Evolutionary conservation across 1,140 invertebrate species (phyloP), one percentile per base, ranked within the genome.

Genomic region (Penaeus chinensis): DNA sequence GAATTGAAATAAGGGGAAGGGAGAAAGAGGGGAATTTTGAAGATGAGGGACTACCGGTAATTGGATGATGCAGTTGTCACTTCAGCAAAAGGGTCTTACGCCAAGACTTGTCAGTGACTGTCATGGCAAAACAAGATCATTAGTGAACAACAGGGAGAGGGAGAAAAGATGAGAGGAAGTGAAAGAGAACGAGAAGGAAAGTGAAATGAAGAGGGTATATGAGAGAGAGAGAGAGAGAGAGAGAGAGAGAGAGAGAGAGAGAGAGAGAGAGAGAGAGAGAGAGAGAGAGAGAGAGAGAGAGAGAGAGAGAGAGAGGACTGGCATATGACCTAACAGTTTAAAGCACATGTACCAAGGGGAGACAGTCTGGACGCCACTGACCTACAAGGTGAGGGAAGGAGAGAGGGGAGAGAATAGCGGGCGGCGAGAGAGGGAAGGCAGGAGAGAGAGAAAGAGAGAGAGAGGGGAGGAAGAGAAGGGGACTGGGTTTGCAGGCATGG

Each of bases 311-410:
- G 32, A 37, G 74, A 27, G 61, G 63, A 10, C 5, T 61, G 78
- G 42, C 60, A 81, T 27, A 61, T 81, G 79, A 81, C 79, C 79
- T 37, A 81, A 54, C 61, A 60, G 63, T 54, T 81, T 81, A 81
- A 81, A 81, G 79, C 79, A 81, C 61, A 81, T 81, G 79, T 81
- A 81, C 62, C 79, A 81, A 63, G 79, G 63, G 79, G 79, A 60
- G 60, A 62, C 37, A 62, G n/a, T 37, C 54, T 20, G 79, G n/a
- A 24, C 62, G 79, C 60, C 61, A 62, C 79, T 81, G 79, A 81
- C 79, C 79, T 81, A 81, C 61, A 81, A 81, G 79, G 79, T 62
- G 61, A 37, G 79, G 27, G 79, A 63, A 32, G 22, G 61, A 60
- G 61, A 27, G 61, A 63, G 61, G 62, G 27, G 66, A 69, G 78